Conservation (phyloP, 2,888 invertebrate species). For the Pseudococcus longispinus region DNA sequence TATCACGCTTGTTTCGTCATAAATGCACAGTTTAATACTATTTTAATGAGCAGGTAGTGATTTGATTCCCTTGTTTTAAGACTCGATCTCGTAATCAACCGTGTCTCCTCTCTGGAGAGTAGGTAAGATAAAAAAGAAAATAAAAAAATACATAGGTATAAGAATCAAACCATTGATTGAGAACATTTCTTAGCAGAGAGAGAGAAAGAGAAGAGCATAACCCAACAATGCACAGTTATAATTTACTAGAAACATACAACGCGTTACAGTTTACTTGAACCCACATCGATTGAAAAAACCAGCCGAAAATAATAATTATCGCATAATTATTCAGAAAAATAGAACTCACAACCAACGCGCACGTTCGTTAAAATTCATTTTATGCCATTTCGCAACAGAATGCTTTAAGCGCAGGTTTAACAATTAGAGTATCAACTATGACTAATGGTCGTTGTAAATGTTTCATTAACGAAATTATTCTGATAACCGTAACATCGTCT, state of each 20-base stretch:
- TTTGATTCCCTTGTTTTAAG: background rate
- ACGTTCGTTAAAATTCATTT: background rate
- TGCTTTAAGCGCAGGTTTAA: background rate
- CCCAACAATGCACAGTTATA: conserved; percentile 11
- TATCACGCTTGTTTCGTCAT: conserved; percentile 19
- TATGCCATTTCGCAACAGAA: background rate
- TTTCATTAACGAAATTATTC: background rate
- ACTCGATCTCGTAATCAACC: background rate
- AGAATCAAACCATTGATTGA: background rate
- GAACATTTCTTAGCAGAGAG: background rate
- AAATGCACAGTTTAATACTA: background rate
- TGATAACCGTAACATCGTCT: background rate
- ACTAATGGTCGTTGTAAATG: background rate
- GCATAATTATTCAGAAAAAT: conserved; percentile 6
- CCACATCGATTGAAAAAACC: background rate
- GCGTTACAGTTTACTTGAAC: conserved; percentile 3
- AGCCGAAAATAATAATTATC: background rate
- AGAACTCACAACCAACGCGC: conserved; percentile 4
- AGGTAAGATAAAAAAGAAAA: background rate
- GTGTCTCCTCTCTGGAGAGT: background rate
- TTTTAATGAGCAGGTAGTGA: background rate
- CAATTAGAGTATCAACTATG: background rate
- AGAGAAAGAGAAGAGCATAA: background rate
- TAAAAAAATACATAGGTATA: background rate
- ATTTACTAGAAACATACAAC: background rate